Base-by-base conservation (phyloP, 2,113 vertebrate species). In the Copsychus sechellarum region DNA sequence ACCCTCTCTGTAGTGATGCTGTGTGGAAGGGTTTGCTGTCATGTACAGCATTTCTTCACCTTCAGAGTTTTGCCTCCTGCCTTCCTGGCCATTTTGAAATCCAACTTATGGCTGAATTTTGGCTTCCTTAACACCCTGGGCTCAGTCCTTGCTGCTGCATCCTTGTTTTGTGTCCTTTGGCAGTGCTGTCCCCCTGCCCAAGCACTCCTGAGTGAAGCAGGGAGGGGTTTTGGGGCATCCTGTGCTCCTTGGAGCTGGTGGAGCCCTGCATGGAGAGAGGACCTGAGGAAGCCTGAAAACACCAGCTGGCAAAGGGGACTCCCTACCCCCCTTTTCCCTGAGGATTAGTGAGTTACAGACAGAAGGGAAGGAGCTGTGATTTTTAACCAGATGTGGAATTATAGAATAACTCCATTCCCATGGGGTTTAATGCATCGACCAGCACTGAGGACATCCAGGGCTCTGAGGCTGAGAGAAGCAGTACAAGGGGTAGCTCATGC, bases 401-500 rank as follows among this genome's bases (percentile, higher is more conserved):
- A 34, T 3, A 48, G 48, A 48, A 20, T n/a, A 33, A 69, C 14
- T 36, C 8, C 8, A 1, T 77, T 56, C 56, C 47, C 3, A 0
- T 34, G 65, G 34, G 53, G 12, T 36, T 64, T 67, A 67, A 43
- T 88, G 81, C 64, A 45, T 34, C 1, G 5, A 31, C 48, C 31
- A 15, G 57, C 2, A 12, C 22, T 45, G 64, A 85, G 85, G 64
- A 72, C 15, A 6, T 9, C 1, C 2, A 43, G 43, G 19, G 24
- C 43, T 87, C 60, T 6, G 67, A 42, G 51, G 9, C 26, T 13
- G 50, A 47, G 62, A 64, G 82, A 33, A 76, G 67, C 61, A 47
- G 8, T 21, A 7, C 38, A n/a, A 7, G 9, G 1, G 1, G 19
- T 45, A 2, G 0, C 0, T 47, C 31, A 4, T 21, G 17, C 62